Evolutionary conservation across 2,113 vertebrate genomes (phyloP), one percentile per base, ranked within the genome.

Genomic region (Halichoerus grypus): DNA sequence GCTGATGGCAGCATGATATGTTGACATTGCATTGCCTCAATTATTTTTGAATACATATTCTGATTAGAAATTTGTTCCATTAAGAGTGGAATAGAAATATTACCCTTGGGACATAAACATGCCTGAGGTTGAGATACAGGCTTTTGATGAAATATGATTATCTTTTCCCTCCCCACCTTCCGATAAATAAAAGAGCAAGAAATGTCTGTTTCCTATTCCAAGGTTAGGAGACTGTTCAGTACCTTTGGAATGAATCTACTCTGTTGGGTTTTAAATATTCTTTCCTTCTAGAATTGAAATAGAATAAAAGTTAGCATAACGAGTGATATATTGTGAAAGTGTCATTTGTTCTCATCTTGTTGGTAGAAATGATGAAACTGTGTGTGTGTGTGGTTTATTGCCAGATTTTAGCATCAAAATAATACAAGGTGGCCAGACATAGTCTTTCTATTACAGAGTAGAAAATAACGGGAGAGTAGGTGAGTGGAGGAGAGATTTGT

Each of bases 51-150:
- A 96, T 96, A 91, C 46, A 92, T 96, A 94, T 96, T 97, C 95
- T 96, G 94, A 97, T 98, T 97, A 95, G 95, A 97, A 97, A 96
- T 96, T 94, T 94, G 81, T 92, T 96, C 91, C 65, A 88, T 96
- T 96, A 98, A 85, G 49, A 96, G 51, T 93, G 55, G 65, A 96
- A 98, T 97, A 88, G 95, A 97, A 98, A 88, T 96, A 97, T 91
- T 95, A 91, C 97, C 84, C 97, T 95, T 63, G 90, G 77, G 95
- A 96, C 28, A 18, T 71, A 80, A 57, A 67, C 67, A 96, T 19
- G 89, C 83, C 82, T 95, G 36, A 72, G 57, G 26, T 91, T 96
- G 95, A 93, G 71, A 88, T 86, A 59, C 24, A 7, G 33, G 57
- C 39, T 94, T 81, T 95, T 77, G 61, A 55, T 77, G 72, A 85